These are phyloP conservation scores for Periparus ater DNA, from an alignment of 2,797 vertebrate species.

Conservation along the genomic window DNA sequence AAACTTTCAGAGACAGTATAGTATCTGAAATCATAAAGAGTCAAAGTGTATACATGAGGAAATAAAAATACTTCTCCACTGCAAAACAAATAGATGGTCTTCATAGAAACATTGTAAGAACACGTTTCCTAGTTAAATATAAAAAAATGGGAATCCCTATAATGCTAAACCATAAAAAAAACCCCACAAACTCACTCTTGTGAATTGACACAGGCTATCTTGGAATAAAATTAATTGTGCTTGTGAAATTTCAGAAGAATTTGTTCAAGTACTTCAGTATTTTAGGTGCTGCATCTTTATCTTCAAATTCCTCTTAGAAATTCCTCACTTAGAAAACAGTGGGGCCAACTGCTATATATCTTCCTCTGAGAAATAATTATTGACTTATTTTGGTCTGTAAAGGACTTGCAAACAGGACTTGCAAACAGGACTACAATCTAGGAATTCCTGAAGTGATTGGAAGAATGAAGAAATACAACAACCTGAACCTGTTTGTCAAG, in stretches of 20 bases:
- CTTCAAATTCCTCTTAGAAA: neutral
- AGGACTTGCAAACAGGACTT: neutral
- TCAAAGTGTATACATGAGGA: neutral
- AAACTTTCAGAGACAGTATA: neutral
- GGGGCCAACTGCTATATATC: neutral
- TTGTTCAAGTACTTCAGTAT: neutral
- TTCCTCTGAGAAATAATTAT: neutral
- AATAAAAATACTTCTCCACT: neutral
- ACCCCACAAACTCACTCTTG: neutral
- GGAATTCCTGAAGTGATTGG: neutral
- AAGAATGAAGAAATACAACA: neutral
- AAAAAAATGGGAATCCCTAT: neutral
- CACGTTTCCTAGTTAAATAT: neutral
- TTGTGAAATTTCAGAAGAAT: neutral
- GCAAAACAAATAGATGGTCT: neutral
- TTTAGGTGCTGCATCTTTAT: neutral
- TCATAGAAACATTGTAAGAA: neutral
- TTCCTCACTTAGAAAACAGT: neutral
- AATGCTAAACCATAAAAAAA: neutral
- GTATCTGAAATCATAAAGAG: neutral
- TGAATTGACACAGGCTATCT: neutral
- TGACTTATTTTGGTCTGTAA: neutral
- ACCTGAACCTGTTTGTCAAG: neutral
- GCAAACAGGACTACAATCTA: neutral
- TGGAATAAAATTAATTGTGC: neutral